phyloP scores from a whole-genome alignment of 2,113 vertebrate genomes.

The Maccullochella peelii region DNA sequence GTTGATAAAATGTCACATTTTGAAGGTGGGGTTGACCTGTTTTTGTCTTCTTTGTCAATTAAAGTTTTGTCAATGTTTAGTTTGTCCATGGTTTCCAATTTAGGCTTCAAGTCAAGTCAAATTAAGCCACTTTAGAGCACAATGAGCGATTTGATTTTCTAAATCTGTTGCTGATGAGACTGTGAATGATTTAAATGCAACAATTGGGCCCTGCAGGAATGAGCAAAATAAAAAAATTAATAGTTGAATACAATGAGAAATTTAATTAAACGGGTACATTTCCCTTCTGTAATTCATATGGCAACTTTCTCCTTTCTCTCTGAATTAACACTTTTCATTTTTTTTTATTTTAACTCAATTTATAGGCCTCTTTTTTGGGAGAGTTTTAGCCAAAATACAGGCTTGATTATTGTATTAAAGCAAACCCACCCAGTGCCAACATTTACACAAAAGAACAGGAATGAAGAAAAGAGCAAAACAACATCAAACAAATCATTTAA shows the following conservation, averaged over 20 bases:
- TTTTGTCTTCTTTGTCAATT: constrained; percentile 14
- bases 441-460: neutral
- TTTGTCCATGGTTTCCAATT: neutral
- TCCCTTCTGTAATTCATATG: neutral
- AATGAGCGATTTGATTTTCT: neutral
- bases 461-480: neutral
- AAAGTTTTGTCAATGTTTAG: neutral
- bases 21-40: neutral
- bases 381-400: neutral
- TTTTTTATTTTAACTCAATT: neutral
- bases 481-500: neutral
- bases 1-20: neutral
- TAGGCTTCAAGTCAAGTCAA: neutral
- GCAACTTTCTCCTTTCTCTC: neutral
- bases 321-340: neutral
- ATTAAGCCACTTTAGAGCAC: constrained; percentile 3
- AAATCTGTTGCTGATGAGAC: constrained; percentile 3
- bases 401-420: neutral
- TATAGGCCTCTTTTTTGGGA: neutral
- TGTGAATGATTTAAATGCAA: neutral
- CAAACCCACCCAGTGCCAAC: neutral
- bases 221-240: constrained; percentile 13
- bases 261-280: constrained; percentile 27
- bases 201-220: constrained; percentile 1
- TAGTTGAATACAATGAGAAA: neutral